phyloP scores from a whole-genome alignment of 2,888 invertebrate species.

The Heliconius sara region DNA sequence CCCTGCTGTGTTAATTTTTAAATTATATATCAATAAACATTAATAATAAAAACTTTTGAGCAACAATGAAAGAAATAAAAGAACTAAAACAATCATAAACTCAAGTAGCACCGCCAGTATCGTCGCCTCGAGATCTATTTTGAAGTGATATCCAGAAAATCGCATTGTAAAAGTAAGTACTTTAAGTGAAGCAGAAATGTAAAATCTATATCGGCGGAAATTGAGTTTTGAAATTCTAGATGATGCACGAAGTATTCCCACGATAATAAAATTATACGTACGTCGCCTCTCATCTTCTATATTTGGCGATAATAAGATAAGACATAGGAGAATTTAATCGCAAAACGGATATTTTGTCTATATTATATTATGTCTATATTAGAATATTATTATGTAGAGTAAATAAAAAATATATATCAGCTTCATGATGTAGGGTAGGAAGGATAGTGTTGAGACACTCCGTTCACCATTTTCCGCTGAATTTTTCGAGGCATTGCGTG shows the following conservation, averaged over 20 bases:
- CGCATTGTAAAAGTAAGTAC: constrained; percentile 37
- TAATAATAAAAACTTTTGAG: neutral
- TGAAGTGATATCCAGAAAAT: constrained; percentile 45
- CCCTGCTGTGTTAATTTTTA: too few relatives aligned
- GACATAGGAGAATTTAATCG: constrained; percentile 37
- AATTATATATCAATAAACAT: neutral
- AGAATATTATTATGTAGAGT: neutral
- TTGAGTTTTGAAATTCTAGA: constrained; percentile 77
- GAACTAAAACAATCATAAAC: constrained; percentile 40
- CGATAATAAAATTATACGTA: constrained; percentile 73
- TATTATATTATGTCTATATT: too few relatives aligned
- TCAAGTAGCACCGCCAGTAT: constrained; percentile 37
- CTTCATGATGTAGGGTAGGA: too few relatives aligned
- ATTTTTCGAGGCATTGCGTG: too few relatives aligned
- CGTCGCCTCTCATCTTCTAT: constrained; percentile 51
- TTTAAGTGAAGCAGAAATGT: constrained; percentile 64
- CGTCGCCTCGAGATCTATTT: constrained; percentile 45
- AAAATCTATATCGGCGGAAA: constrained; percentile 74
- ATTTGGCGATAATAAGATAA: constrained; percentile 42
- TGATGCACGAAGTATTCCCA: constrained; percentile 69
- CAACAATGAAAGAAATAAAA: constrained; percentile 25
- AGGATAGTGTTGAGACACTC: too few relatives aligned
- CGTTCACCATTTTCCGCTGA: too few relatives aligned
- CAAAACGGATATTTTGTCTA: constrained; percentile 42
- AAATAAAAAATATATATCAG: too few relatives aligned